Evolutionary conservation across 2,113 vertebrate genomes (phyloP), one percentile per base, ranked within the genome.

Genomic region (Tiliqua scincoides): DNA sequence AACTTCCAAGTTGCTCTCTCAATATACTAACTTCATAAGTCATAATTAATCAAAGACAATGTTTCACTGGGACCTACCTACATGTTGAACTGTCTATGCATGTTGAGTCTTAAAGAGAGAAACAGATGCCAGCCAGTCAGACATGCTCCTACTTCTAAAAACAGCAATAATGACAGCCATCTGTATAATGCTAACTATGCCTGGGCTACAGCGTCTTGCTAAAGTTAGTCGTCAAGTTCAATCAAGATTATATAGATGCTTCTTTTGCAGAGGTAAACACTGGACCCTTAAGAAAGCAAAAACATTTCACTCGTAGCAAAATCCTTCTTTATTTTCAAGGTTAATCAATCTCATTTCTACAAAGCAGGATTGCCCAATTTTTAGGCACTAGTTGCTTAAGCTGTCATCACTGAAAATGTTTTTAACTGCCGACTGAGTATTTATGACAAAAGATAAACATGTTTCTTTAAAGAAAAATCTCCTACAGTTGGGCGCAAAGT

Each of bases 141-240:
- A 96, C 96, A 95, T 91, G 90, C 93, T 95, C 95, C 96, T 95
- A 94, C 92, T 97, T 97, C 98, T 97, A 98, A 98, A 99, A 98
- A 98, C 98, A 98, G 98, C 97, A 98, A 97, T 97, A 90, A 96
- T 90, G 95, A 97, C 93, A 96, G 97, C 96, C 96, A 98, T 98
- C 97, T 95, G 91, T 96, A 96, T 96, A 95, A 98, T 97, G 97
- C 96, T 96, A 99, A 96, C 97, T 98, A 99, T 98, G 98, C 97
- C 96, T 95, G 92, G 95, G 92, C 96, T 96, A 95, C 95, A 79
- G 95, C 96, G 96, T 96, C 97, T 87, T 95, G 97, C 98, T 99
- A 98, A 98, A 99, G 97, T 98, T 98, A 98, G 98, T 95, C 94
- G 92, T 95, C 95, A 92, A 92, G 92, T 94, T 96, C 95, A 97